Evolutionary conservation across 2,797 vertebrate genomes (phyloP).

Genomic region (Lepilemur septentrionalis): DNA sequence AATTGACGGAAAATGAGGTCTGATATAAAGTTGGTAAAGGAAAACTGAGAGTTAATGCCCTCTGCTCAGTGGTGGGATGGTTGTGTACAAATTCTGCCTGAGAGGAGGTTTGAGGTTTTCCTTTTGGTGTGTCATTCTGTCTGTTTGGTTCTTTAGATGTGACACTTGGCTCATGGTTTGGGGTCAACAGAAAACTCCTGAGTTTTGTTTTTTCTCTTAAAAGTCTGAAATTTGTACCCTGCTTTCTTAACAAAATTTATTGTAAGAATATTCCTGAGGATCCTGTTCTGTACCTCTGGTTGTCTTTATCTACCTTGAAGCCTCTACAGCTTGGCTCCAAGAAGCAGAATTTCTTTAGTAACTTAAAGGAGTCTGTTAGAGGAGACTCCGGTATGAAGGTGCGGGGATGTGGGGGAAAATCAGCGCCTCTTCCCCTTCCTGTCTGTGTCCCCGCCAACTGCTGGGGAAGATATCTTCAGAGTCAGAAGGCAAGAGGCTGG

Average conservation of each 20-base stretch:
- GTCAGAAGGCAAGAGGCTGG: not conserved
- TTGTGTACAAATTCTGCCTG: not conserved
- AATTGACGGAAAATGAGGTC: not conserved
- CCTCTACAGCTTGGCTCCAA: not conserved
- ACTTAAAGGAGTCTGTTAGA: not conserved
- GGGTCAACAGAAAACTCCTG: slow-evolving; percentile 10
- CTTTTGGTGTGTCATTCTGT: slow-evolving; percentile 1
- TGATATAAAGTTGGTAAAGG: not conserved
- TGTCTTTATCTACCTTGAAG: not conserved
- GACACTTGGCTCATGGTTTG: not conserved
- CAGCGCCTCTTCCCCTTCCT: not conserved
- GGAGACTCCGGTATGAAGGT: not conserved
- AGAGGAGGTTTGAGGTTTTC: slow-evolving; percentile 47
- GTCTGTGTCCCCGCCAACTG: not conserved
- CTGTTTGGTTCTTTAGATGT: slow-evolving; percentile 5
- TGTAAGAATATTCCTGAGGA: not conserved
- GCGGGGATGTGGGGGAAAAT: not conserved
- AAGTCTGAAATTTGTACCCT: not conserved
- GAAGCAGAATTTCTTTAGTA: not conserved
- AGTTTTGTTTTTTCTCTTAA: not conserved
- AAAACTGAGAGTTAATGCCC: not conserved
- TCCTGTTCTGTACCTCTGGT: not conserved
- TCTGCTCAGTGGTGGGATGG: not conserved
- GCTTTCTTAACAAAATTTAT: not conserved
- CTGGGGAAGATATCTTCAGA: not conserved